Base-by-base conservation (phyloP, 2,113 vertebrate species). In the Prinia subflava region DNA sequence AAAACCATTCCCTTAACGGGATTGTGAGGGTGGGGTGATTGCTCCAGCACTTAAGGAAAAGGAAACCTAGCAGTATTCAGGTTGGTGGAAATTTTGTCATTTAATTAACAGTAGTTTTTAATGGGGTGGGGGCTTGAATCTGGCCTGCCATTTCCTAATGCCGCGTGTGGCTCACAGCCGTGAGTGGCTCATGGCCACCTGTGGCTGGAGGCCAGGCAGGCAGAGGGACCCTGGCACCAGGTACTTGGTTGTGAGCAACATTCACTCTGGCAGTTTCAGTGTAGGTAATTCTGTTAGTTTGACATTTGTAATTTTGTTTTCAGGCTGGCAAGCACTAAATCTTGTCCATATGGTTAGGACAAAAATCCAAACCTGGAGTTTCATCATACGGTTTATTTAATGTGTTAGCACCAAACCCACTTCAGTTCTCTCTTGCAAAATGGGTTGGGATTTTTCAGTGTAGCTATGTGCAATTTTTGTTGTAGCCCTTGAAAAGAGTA, bases 381-480 rank as follows among this genome's bases (percentile, higher is more conserved):
- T 89, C 46, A 49, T 16, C 7, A 1, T 21, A 27, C 0, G 0
- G 71, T 80, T 87, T 83, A 62, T 94, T 85, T 69, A 52, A 83
- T 19, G 39, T 50, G 5, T 84, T 70, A 24, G 25, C 7, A 69
- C 81, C 78, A 68, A 92, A 77, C 53, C 2, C 30, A 75, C 60
- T 85, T 55, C 33, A 18, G 50, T 78, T 91, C 47, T 62, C 20
- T 47, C 35, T 53, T 76, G 47, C 73, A 82, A 59, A 94, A 53
- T 62, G n/a, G 62, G 55, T 87, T 91, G 59, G 56, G 60, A 42
- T 86, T 92, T 83, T 87, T 89, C 23, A 11, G 27, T 91, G 78
- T 94, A 65, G 92, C 94, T 91, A 90, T 83, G 95, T 97, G 96
- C 94, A 97, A 94, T 96, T 95, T 89, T 80, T 50, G 47, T 91